These are phyloP conservation scores for Aspidoscelis tigris DNA, from an alignment of 2,113 vertebrate species.

Conservation along the genomic window DNA sequence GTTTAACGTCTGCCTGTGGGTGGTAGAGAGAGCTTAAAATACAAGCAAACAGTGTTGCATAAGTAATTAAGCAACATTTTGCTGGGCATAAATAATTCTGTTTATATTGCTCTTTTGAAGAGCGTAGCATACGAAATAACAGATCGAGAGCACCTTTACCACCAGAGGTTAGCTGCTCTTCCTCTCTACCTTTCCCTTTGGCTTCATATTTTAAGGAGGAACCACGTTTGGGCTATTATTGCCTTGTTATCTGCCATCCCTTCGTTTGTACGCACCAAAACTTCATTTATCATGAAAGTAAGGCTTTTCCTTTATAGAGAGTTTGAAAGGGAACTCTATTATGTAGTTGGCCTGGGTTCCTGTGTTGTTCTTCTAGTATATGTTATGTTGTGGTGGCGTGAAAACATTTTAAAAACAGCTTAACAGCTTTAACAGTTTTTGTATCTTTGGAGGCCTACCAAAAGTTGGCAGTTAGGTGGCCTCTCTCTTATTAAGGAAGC, in stretches of 20 bases:
- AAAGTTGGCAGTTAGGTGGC: constrained; percentile 34
- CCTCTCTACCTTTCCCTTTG: constrained; percentile 67
- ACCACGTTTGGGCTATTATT: constrained; percentile 17
- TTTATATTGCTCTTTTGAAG: constrained; percentile 94
- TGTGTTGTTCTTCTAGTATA: not conserved
- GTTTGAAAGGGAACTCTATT: fast-evolving
- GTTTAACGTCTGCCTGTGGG: constrained; percentile 98
- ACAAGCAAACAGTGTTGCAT: constrained; percentile 91
- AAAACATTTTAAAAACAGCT: not conserved
- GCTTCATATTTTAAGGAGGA: constrained; percentile 51
- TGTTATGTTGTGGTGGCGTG: not conserved
- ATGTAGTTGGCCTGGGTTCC: constrained; percentile 5
- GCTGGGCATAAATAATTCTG: constrained; percentile 99
- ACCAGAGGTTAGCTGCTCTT: constrained; percentile 83
- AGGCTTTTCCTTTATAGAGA: not conserved
- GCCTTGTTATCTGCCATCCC: not conserved
- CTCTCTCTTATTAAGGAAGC: constrained; percentile 43
- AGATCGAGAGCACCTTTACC: constrained; percentile 77
- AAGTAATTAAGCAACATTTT: constrained; percentile 99
- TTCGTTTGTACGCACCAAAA: not conserved
- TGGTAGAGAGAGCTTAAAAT: constrained; percentile 92
- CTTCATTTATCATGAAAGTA: constrained; percentile 11
- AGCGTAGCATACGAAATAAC: constrained; percentile 83
- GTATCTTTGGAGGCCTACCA: constrained; percentile 5
- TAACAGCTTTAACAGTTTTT: not conserved